Percentiles rank a stretch among this genome's conserved stretches.
These are phyloP conservation scores for Troglohyphantes excavatus DNA, from an alignment of 2,888 invertebrate species.

Conservation along the genomic window DNA sequence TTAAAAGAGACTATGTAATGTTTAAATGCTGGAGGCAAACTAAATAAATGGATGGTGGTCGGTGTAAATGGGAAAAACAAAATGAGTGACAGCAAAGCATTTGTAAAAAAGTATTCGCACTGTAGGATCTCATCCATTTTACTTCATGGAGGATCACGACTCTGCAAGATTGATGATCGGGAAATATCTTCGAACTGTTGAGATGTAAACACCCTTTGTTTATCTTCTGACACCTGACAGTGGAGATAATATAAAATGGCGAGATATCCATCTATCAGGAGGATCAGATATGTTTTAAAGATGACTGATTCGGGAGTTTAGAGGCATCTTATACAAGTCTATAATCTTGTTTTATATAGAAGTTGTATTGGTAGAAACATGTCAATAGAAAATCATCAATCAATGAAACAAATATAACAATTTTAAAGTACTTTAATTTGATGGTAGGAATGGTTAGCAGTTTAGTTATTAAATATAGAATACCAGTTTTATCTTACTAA, in stretches of 20 bases:
- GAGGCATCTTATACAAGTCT: not conserved
- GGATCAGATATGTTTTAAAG: not conserved
- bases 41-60: not conserved
- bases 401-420: not conserved
- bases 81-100: not conserved
- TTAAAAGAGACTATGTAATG: no score
- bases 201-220: constrained; percentile 39
- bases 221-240: constrained; percentile 27
- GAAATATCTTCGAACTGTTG: constrained; percentile 17
- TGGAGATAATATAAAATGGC: not conserved
- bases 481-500: no score
- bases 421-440: not conserved
- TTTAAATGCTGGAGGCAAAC: no score
- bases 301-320: not conserved
- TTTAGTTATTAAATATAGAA: no score
- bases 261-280: constrained; percentile 1
- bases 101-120: not conserved
- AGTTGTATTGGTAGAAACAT: no score
- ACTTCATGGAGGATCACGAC: constrained; percentile 15
- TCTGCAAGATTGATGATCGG: not conserved
- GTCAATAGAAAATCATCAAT: not conserved
- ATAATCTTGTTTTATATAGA: no score
- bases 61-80: not conserved
- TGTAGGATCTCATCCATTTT: not conserved
- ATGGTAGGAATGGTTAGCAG: no score